Evolutionary conservation across 2,888 invertebrate genomes (phyloP).

Genomic region (Carabus problematicus): DNA sequence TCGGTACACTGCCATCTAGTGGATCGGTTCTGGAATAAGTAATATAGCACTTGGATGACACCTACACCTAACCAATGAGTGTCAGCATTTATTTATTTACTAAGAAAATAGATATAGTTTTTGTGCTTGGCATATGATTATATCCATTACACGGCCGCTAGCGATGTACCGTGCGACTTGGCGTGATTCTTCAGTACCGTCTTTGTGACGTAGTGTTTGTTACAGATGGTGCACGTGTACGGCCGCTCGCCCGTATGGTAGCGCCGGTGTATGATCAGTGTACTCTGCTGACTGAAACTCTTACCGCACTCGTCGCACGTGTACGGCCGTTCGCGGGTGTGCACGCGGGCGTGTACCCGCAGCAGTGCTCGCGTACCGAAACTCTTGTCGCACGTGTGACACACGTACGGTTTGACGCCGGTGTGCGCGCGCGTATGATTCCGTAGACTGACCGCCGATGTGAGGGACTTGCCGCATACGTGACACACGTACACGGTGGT

Average conservation of each 20-base stretch:
- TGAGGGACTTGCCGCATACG: conserved; percentile 60
- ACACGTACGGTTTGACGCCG: conserved; percentile 62
- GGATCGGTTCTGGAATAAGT: no score
- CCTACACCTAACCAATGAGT: no score
- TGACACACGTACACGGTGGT: conserved; percentile 52
- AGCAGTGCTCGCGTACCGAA: conserved; percentile 49
- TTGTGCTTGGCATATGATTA: no score
- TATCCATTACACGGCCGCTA: conserved; percentile 45
- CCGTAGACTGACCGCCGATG: conserved; percentile 57
- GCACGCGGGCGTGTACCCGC: conserved; percentile 60
- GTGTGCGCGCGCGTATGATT: conserved; percentile 61
- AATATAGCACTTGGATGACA: no score
- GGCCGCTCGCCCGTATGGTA: conserved; percentile 55
- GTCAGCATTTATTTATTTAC: no score
- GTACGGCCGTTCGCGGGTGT: conserved; percentile 63
- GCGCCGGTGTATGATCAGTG: conserved; percentile 58
- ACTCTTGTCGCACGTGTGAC: conserved; percentile 47
- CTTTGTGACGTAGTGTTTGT: conserved; percentile 55
- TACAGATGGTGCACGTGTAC: conserved; percentile 61
- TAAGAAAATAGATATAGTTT: no score
- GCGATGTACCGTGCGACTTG: conserved; percentile 34
- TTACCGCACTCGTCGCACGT: conserved; percentile 63
- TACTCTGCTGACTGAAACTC: conserved; percentile 62
- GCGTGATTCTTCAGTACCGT: conserved; percentile 42
- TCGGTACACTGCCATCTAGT: no score